Base-by-base conservation (phyloP, 2,797 vertebrate species). In the Melanotaenia maccullochi region DNA sequence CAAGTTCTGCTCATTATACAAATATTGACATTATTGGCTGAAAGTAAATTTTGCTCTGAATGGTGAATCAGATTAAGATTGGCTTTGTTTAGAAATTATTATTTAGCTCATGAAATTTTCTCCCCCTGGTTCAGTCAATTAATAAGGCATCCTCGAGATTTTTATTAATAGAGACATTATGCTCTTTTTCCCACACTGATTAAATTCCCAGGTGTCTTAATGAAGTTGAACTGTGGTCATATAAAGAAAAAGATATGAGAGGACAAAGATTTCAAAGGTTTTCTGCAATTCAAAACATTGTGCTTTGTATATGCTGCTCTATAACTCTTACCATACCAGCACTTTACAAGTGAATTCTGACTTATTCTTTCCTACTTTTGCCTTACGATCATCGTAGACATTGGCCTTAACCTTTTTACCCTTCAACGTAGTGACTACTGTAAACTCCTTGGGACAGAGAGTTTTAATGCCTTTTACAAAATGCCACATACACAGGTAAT, bases 1-100 rank as follows among this genome's bases (percentile, higher is more conserved):
- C 40, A 44, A 8, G 3, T 36, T 70, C 30, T 68, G 7, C 60
- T 76, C 68, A 38, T 54, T 25, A 44, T 44, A 18, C 40, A 44
- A 44, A 18, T 20, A 7, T 32, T 32, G 32, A 32, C 6, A 25
- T 25, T 33, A 33, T 42, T 11, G 22, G 11, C 9, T 52, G 13
- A 25, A 25, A 24, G 24, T 54, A 54, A 5, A 25, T 54, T 54
- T 12, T 28, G 51, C 51, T 54, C 24, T 25, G 12, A 24, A 14
- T 24, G 24, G 25, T 54, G 24, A 13, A 28, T 54, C 25, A 28
- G 11, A 28, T 54, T 54, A 13, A 28, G 22, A 12, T 42, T 25
- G 51, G 24, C 5, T 22, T 22, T 25, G 3, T 25, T 25, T 52
- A 5, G 11, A 52, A 25, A 24, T 24, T 12, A 12, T 12, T 52